Evolutionary conservation across 37 sponge, comb jelly and placozoan species (phyloP), one percentile per base, ranked within the genome.

Genomic region (Beroe forskalii): DNA sequence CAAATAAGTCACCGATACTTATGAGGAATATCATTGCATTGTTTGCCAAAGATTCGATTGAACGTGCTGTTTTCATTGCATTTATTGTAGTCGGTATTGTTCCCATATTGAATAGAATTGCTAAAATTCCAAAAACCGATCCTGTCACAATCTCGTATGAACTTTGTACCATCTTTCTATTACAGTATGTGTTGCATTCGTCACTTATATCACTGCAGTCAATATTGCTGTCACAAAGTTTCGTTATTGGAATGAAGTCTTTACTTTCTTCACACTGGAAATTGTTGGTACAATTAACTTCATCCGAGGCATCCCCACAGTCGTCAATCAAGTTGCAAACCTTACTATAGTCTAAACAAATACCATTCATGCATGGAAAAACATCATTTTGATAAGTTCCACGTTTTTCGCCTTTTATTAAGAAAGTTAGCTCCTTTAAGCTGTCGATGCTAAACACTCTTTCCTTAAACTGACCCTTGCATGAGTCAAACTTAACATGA

Each of bases 351-450:
- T 27, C 66, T 23, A 64, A 8, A 64, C 66, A 64, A n/a, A 6
- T 23, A 6, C 66, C 66, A 64, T 64, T 64, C 4, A 4, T 27
- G 66, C 66, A 64, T 4, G 66, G 30, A 64, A 64, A 64, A 6
- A 64, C 31, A 30, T 23, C 66, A 64, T 64, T 64, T n/a, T 64
- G 66, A 27, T 64, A 64, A 64, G 66, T 64, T 30, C 30, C 31
- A 64, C 17, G 25, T 23, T 4, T 4, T 64, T 64, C 4, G 55
- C 55, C 12, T 22, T 27, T 64, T 23, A 64, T 64, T 6, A 64
- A 23, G 66, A 64, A 64, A 8, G 66, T 64, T 4, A 64, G 66
- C 6, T 64, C 4, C 4, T 23, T 30, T 3, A 6, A 23, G 66
- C 17, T 64, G 66, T 23, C 14, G 4, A 64, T 8, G 25, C 30